These are phyloP conservation scores for Steromphala cineraria DNA, from an alignment of 2,888 invertebrate genomes.

Conservation along the genomic window DNA sequence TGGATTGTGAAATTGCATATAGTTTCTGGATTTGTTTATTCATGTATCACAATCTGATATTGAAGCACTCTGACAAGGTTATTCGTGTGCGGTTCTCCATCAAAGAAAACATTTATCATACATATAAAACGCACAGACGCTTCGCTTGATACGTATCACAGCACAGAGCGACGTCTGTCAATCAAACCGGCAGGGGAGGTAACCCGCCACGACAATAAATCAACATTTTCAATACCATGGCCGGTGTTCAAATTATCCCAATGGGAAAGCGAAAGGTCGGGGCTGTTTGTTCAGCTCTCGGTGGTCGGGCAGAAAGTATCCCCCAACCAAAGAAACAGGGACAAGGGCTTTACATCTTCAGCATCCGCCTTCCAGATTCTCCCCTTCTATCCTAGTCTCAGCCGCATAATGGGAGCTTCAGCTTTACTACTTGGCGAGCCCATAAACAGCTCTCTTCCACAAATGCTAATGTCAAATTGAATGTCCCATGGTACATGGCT, in stretches of 20 bases:
- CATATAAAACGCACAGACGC: too few relatives aligned
- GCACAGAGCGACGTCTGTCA: conserved; percentile 3
- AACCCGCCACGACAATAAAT: conserved; percentile 22
- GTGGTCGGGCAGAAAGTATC: conserved; percentile 11
- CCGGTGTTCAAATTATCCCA: conserved; percentile 22
- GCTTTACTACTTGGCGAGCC: conserved; percentile 14
- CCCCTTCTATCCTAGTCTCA: background rate
- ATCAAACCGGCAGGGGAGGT: conserved; percentile 18
- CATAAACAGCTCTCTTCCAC: conserved; percentile 22
- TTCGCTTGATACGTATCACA: background rate
- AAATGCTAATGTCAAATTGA: conserved; percentile 33
- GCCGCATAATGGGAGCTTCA: conserved; percentile 10
- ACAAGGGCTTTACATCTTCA: background rate
- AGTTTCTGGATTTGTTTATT: too few relatives aligned
- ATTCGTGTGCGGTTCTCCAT: too few relatives aligned
- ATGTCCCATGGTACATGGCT: conserved; percentile 26
- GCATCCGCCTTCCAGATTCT: conserved; percentile 6
- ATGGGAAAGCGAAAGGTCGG: conserved; percentile 15
- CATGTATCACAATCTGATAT: too few relatives aligned
- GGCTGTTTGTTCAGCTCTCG: conserved; percentile 8
- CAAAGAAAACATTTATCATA: too few relatives aligned
- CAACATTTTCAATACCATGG: conserved; percentile 13
- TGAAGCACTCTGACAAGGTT: too few relatives aligned
- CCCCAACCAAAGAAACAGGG: background rate
- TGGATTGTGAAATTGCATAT: too few relatives aligned